These are phyloP conservation scores for Psephotus haematonotus DNA, from an alignment of 2,113 vertebrate species.

Conservation along the genomic window DNA sequence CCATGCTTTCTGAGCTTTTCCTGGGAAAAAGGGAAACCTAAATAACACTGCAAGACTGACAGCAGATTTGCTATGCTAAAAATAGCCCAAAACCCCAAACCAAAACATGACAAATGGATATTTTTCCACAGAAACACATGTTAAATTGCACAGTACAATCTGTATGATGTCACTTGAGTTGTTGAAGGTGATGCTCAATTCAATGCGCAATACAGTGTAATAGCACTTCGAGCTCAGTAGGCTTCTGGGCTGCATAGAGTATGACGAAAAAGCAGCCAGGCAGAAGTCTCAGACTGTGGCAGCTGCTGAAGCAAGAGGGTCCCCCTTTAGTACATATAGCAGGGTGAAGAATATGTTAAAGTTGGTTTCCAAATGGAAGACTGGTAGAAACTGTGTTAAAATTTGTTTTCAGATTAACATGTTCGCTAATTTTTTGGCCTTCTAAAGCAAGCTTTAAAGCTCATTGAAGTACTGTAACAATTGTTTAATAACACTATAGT, in stretches of 20 bases:
- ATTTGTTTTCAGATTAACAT: not conserved
- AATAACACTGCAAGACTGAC: not conserved
- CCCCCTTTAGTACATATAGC: not conserved
- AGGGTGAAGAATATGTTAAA: not conserved
- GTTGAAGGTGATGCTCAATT: not conserved
- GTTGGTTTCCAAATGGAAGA: not conserved
- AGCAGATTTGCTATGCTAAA: not conserved
- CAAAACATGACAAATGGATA: not conserved
- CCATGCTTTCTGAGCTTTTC: not conserved
- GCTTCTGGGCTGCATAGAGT: not conserved
- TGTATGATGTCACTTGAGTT: not conserved
- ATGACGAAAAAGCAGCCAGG: not conserved
- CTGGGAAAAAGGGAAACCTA: not conserved
- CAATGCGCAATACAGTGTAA: not conserved
- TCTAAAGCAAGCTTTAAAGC: not conserved
- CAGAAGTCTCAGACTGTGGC: not conserved
- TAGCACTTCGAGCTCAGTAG: not conserved
- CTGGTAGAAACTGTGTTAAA: not conserved
- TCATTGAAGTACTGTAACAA: not conserved
- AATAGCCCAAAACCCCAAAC: not conserved
- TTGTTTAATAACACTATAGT: not conserved
- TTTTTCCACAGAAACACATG: not conserved
- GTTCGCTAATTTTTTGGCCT: not conserved
- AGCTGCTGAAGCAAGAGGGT: not conserved
- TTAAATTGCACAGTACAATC: not conserved